Percentiles rank a stretch among this genome's conserved stretches.
Conservation (phyloP, 2,797 vertebrate species). For the Tapera naevia region DNA sequence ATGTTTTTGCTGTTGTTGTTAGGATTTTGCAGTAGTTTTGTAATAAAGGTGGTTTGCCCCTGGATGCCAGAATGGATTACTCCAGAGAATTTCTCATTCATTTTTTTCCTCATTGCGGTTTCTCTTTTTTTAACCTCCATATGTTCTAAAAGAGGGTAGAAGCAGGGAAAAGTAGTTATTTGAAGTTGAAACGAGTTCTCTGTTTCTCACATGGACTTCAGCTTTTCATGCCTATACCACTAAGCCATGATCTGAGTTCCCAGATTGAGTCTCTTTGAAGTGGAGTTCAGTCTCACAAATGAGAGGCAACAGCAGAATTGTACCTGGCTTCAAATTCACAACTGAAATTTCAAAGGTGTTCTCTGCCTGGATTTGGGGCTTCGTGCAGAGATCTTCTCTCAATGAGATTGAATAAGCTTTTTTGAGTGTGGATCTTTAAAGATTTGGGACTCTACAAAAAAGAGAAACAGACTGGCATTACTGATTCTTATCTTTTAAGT, state of each 20-base stretch:
- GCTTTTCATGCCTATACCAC: neutral
- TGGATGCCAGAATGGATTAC: neutral
- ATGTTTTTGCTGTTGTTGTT: neutral
- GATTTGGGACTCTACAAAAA: neutral
- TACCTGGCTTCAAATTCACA: neutral
- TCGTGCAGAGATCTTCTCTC: neutral
- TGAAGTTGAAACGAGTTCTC: neutral
- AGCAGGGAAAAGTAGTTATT: neutral
- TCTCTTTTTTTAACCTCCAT: accelerated
- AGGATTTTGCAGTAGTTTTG: neutral
- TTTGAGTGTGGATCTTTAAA: neutral
- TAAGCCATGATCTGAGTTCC: neutral
- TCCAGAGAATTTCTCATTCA: neutral
- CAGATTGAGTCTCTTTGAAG: neutral
- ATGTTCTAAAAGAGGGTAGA: neutral
- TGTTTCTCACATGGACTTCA: neutral
- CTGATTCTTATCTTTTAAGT: neutral
- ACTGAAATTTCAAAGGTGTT: neutral
- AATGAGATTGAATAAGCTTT: neutral
- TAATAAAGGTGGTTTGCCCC: neutral
- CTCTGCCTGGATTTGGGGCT: neutral
- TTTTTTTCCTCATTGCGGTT: neutral
- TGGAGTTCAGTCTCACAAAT: neutral
- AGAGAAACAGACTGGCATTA: neutral
- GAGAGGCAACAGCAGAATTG: neutral